phyloP scores from a whole-genome alignment of 2,113 vertebrate genomes.

The Tetrao urogallus region DNA sequence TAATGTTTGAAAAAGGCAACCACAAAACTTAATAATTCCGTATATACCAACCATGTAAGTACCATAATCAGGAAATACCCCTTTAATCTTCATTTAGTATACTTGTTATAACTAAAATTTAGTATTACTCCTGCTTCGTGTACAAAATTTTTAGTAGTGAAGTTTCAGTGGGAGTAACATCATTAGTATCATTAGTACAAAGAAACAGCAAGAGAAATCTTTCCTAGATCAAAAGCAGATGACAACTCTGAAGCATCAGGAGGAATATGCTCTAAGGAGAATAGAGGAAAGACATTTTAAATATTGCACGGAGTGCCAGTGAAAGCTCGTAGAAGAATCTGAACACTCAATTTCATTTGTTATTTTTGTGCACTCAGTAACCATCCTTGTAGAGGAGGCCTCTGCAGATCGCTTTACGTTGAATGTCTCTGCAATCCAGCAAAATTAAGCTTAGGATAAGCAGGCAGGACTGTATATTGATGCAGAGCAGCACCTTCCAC shows the following conservation, averaged over 20 bases:
- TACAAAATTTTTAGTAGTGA: neutral
- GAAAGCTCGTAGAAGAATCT: neutral
- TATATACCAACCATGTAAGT: neutral
- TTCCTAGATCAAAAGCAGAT: neutral
- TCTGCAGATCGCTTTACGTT: neutral
- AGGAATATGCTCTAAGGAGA: neutral
- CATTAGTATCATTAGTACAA: neutral
- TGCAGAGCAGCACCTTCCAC: neutral
- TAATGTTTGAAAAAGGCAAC: neutral
- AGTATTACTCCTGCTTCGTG: neutral
- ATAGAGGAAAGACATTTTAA: neutral
- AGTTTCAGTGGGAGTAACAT: neutral
- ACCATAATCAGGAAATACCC: neutral
- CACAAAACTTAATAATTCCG: neutral
- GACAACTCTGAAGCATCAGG: neutral
- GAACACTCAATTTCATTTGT: neutral
- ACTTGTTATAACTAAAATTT: neutral
- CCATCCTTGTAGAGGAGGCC: neutral
- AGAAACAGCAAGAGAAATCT: neutral
- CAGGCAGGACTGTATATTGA: neutral
- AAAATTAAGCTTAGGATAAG: neutral
- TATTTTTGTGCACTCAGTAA: neutral
- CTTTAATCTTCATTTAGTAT: neutral
- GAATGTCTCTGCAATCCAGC: neutral
- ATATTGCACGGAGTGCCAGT: neutral